Base-by-base conservation (phyloP, 1,140 invertebrate species). In the Limonius californicus region DNA sequence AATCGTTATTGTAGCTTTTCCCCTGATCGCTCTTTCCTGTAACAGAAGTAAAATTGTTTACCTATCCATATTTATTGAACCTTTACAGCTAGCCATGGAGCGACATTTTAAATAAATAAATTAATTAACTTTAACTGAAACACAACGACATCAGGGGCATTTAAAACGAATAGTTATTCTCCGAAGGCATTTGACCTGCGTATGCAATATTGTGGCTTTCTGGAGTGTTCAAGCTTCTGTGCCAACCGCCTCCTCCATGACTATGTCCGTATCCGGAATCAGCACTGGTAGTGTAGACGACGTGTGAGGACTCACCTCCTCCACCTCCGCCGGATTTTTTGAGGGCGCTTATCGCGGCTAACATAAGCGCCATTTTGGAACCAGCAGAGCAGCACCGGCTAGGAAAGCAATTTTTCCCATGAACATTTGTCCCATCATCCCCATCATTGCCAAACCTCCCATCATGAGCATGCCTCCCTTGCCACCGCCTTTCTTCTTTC, bases 361-460 rank as follows among this genome's bases (percentile, higher is more conserved):
- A 70, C 43, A 87, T 76, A 8, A 88, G 70, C 0, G 86, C 85
- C 35, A 89, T 82, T 72, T 89, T 89, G 0, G 85, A 18, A 87
- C 82, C 4, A 89, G 75, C 27, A 89, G 75, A 8, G 87, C 87
- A 1, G 85, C 83, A 16, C 86, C 86, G 12, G 86, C 84, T 30
- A 87, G 74, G 53, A 88, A 80, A 7, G 85, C 85, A 32, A 88
- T 82, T 75, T 86, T 88, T 6, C 85, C 86, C 62, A 87, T 83
- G 43, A 85, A 83, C 74, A 87, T 72, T 75, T 88, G 85, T 0
- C 82, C 81, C 75, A 88, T 76, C 74, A 87, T 84, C 50, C 83
- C 84, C 65, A 84, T 79, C 74, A 87, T 80, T n/a, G 83, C 85
- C 30, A 85, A 71, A 59, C 81, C 84, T 60, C 81, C 83, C 78